Percentiles rank a stretch among this genome's conserved stretches.
phyloP scores from a whole-genome alignment of 2,797 vertebrate genomes.

The Sebastes diploproa region DNA sequence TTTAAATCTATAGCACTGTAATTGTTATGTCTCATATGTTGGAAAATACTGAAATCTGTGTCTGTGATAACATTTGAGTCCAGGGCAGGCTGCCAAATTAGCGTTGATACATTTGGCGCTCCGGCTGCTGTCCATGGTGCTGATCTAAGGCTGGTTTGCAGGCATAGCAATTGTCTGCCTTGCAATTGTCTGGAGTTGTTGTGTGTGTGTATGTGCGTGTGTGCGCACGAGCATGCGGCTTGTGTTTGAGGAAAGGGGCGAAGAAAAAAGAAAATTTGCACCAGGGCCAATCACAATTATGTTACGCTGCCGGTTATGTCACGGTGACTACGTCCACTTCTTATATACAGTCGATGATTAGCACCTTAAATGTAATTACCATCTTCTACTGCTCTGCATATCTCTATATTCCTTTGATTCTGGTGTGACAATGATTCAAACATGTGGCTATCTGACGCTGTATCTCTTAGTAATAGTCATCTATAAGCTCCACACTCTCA shows the following conservation, averaged over 20 bases:
- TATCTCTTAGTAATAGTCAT: slow-evolving; percentile 52
- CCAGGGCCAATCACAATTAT: not conserved
- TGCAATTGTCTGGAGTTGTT: not conserved
- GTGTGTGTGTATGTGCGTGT: not conserved
- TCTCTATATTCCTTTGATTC: not conserved
- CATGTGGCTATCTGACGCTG: slow-evolving; percentile 12
- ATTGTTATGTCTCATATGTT: not conserved
- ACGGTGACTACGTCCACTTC: not conserved
- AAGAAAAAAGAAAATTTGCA: not conserved
- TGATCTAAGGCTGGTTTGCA: not conserved
- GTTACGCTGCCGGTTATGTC: not conserved
- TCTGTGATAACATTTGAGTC: not conserved
- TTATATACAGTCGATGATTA: not conserved
- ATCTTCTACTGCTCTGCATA: slow-evolving; percentile 1
- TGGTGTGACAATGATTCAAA: slow-evolving; percentile 13
- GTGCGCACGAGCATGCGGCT: no score
- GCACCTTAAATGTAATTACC: not conserved
- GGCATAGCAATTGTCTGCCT: not conserved
- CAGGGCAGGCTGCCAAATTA: not conserved
- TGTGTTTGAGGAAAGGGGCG: no score
- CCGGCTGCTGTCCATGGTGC: not conserved
- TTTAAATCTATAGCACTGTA: not conserved
- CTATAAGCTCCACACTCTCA: slow-evolving; percentile 39
- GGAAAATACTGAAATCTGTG: not conserved
- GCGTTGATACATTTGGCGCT: not conserved